Evolutionary conservation across 1,140 invertebrate species (phyloP).

Genomic region (Drosophila varians): DNA sequence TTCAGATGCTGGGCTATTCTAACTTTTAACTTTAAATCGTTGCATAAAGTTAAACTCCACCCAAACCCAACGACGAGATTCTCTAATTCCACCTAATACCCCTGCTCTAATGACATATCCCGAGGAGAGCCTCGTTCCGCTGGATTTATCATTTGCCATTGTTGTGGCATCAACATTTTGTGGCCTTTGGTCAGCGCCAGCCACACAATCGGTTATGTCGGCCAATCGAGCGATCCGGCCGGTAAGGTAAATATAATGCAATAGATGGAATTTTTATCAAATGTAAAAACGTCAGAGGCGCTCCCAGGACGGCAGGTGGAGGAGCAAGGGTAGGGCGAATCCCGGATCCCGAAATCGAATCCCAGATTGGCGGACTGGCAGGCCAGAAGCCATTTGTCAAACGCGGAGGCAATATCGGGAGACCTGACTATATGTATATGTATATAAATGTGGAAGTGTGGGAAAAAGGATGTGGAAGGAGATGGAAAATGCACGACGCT

Average conservation of each 20-base stretch:
- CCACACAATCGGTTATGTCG: conserved; percentile 14
- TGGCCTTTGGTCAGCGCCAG: conserved; percentile 22
- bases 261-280: conserved; percentile 78
- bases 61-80: too few relatives aligned
- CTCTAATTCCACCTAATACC: too few relatives aligned
- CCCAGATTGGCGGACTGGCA: conserved; percentile 59
- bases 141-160: conserved; percentile 45
- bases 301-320: too few relatives aligned
- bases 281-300: conserved; percentile 56
- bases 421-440: not conserved
- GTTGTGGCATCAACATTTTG: conserved; percentile 44
- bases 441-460: not conserved
- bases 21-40: too few relatives aligned
- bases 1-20: too few relatives aligned
- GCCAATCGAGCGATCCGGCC: conserved; percentile 24
- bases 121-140: conserved; percentile 13
- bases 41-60: too few relatives aligned
- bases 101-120: too few relatives aligned
- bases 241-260: conserved; percentile 76
- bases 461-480: conserved; percentile 17
- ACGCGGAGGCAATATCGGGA: conserved; percentile 45
- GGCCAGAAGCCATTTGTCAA: conserved; percentile 80
- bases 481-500: conserved; percentile 67
- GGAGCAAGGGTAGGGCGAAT: conserved; percentile 5
- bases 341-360: conserved; percentile 59